A percentile compares a stretch with the other conserved stretches of the same genome.
phyloP scores from a whole-genome alignment of 2,797 vertebrate species.

The Gambelia wislizenii region DNA sequence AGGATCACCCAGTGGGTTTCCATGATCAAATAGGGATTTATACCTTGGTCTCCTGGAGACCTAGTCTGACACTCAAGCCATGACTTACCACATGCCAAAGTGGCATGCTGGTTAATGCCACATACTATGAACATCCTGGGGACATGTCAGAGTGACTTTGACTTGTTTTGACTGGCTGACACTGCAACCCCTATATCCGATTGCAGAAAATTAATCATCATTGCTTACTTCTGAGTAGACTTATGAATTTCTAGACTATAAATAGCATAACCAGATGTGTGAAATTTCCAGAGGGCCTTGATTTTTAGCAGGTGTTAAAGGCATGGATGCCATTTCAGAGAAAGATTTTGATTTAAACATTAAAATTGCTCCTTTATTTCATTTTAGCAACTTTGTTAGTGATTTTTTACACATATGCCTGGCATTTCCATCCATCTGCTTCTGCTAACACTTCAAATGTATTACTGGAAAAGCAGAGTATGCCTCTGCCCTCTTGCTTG shows the following conservation, averaged over 20 bases:
- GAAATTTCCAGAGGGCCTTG: background rate
- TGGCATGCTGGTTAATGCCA: background rate
- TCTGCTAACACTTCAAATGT: constrained; percentile 25
- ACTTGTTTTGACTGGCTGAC: background rate
- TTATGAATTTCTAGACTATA: no score
- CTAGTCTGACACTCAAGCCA: no score
- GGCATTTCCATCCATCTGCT: constrained; percentile 60
- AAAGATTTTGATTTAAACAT: constrained; percentile 16
- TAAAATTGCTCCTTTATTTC: background rate
- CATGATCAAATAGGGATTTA: no score
- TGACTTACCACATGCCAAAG: background rate
- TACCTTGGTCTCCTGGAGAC: no score
- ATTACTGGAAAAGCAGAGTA: constrained; percentile 44
- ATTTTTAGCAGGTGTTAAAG: background rate
- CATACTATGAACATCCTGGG: background rate
- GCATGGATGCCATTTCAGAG: background rate
- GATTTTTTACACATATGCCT: constrained; percentile 61
- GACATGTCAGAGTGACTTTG: background rate
- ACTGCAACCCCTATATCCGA: background rate
- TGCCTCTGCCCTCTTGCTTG: constrained; percentile 26
- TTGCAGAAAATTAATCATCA: background rate
- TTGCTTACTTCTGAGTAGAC: background rate
- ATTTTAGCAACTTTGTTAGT: constrained; percentile 39
- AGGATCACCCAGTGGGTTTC: no score
- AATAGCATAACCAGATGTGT: background rate